Percentiles rank a stretch among this genome's conserved stretches.
Conservation (phyloP, 2,797 vertebrate genomes). For the Morelia viridis region DNA sequence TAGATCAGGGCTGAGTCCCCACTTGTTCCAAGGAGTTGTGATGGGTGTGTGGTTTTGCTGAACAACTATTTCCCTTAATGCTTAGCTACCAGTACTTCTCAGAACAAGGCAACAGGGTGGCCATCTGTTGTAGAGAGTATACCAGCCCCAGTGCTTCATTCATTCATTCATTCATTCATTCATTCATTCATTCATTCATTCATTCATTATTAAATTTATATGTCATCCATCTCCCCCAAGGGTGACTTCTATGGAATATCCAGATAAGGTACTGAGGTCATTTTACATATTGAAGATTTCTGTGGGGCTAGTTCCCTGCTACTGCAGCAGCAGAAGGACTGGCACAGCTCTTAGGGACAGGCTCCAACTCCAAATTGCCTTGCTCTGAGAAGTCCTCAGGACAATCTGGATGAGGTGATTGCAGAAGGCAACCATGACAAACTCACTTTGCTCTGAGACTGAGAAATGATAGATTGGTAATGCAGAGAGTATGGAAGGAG, state of each 20-base stretch:
- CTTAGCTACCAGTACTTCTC: background rate
- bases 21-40: background rate
- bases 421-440: background rate
- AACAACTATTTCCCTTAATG: background rate
- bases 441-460: background rate
- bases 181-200: background rate
- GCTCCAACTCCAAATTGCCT: background rate
- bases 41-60: background rate
- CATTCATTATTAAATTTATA: no score
- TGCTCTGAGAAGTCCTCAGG: background rate
- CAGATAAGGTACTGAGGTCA: background rate
- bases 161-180: background rate
- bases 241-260: no score
- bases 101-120: background rate
- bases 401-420: background rate
- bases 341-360: background rate
- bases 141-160: background rate
- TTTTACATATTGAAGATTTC: background rate
- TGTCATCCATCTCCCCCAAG: no score
- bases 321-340: background rate
- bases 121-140: background rate
- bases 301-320: background rate
- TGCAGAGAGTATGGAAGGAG: background rate
- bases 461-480: background rate
- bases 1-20: background rate